Conservation (phyloP, 2,113 vertebrate genomes). For the Antechinus flavipes region DNA sequence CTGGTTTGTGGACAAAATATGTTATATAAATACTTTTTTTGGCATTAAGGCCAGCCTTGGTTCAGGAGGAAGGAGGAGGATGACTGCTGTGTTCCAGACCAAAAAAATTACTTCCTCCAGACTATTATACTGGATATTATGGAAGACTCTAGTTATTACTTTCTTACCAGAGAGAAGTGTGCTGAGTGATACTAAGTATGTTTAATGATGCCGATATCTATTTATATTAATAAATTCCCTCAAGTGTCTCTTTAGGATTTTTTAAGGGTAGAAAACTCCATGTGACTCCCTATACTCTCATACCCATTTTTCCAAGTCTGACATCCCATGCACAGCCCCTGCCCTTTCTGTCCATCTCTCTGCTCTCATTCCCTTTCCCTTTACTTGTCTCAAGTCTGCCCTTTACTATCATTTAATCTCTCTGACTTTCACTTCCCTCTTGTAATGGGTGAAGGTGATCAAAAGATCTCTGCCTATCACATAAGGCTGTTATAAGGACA, state of each 20-base stretch:
- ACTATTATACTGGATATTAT: neutral
- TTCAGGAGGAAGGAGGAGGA: neutral
- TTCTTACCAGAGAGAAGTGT: neutral
- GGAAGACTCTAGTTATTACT: neutral
- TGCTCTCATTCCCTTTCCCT: neutral
- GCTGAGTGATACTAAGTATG: neutral
- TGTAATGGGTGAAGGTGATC: neutral
- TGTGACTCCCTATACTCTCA: neutral
- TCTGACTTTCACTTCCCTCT: neutral
- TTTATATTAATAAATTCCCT: neutral
- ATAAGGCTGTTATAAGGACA: neutral
- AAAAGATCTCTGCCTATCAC: conserved; percentile 17
- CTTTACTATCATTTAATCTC: neutral
- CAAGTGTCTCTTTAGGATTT: neutral
- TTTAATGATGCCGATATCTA: neutral
- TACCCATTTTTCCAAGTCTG: neutral
- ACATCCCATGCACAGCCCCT: neutral
- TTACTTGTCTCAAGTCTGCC: neutral
- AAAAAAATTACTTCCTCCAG: neutral
- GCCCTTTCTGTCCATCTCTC: neutral
- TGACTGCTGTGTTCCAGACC: neutral
- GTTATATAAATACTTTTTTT: conserved; percentile 41
- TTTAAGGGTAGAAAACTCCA: neutral
- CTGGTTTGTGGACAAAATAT: conserved; percentile 11
- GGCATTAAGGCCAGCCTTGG: neutral